Percentiles rank a stretch among this genome's conserved stretches.
phyloP scores from a whole-genome alignment of 1,140 invertebrate genomes.

The Acromyrmex charruanus region DNA sequence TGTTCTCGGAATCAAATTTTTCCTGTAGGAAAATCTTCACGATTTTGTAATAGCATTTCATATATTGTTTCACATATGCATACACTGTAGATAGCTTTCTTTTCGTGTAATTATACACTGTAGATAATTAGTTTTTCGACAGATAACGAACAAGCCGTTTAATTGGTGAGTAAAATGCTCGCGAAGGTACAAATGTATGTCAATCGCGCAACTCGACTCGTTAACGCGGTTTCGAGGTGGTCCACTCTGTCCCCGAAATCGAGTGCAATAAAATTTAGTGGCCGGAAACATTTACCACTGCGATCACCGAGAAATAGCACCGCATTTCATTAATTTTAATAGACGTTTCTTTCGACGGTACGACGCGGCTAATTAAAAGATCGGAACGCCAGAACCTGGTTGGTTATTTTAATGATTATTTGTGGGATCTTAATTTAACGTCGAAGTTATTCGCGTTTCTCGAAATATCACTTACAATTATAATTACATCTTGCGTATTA shows the following conservation, averaged over 20 bases:
- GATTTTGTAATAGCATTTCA: constrained; percentile 13
- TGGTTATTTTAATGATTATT: constrained; percentile 41
- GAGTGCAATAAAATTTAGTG: constrained; percentile 56
- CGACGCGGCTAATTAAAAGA: constrained; percentile 44
- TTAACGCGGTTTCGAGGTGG: constrained; percentile 68
- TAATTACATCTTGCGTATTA: not conserved
- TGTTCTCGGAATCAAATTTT: not conserved
- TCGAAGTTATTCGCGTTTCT: not conserved
- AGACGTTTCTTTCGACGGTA: constrained; percentile 18
- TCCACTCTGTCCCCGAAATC: constrained; percentile 56
- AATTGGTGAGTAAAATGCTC: constrained; percentile 45
- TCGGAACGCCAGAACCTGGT: constrained; percentile 8
- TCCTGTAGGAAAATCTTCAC: not conserved
- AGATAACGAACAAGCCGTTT: constrained; percentile 51
- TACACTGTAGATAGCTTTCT: constrained; percentile 9
- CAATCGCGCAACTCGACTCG: constrained; percentile 62
- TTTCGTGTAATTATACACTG: constrained; percentile 28
- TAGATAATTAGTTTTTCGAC: constrained; percentile 50
- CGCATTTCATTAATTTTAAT: constrained; percentile 51
- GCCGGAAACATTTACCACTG: constrained; percentile 52
- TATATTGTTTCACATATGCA: too few relatives aligned
- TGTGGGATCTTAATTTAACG: constrained; percentile 24
- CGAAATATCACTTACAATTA: not conserved
- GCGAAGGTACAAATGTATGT: constrained; percentile 63
- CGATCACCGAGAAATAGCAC: constrained; percentile 6